Base-by-base conservation (phyloP, 1,140 invertebrate genomes). In the Plectrocnemia conspersa region DNA sequence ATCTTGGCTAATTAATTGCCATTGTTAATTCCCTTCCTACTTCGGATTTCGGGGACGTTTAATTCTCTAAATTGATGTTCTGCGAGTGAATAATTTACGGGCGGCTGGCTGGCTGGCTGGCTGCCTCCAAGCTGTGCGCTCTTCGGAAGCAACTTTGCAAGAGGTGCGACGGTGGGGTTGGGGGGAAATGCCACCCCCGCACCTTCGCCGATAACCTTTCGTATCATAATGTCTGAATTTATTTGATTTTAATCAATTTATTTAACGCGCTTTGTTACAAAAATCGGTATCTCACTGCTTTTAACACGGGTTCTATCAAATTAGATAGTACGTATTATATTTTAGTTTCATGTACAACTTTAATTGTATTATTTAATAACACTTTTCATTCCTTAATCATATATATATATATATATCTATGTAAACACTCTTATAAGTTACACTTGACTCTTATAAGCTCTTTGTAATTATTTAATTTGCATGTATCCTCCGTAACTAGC, bases 31-130 rank as follows among this genome's bases (percentile, higher is more conserved):
- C 59, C 48, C 59, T 58, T 58, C 55, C 55, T 58, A 58, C 59
- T 61, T 58, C 52, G 59, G 59, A 61, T 61, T 61, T 61, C 59
- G 59, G 59, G 59, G 59, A 61, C 59, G 59, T 61, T 61, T 61
- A 61, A 61, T 61, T 61, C 59, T 56, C 55, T 58, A 61, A 61
- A 61, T 61, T 61, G 59, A 61, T 61, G 59, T 58, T 58, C 55
- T 47, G 55, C 55, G 52, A 57, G 54, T 61, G 59, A 61, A 61
- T 61, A 61, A 61, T 61, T 61, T 61, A 61, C 59, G 55, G 59
- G 41, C 59, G 52, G 48, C 45, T 42, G 47, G 35, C 35, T 52
- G 16, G 42, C 24, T 32, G 6, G 25, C 16, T 18, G 9, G 21
- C 45, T 18, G 13, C 15, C 25, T 33, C 18, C n/a, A n/a, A n/a